Evolutionary conservation across 2,888 invertebrate species (phyloP), one percentile per base, ranked within the genome.

Genomic region (Orchesellides sinensis): DNA sequence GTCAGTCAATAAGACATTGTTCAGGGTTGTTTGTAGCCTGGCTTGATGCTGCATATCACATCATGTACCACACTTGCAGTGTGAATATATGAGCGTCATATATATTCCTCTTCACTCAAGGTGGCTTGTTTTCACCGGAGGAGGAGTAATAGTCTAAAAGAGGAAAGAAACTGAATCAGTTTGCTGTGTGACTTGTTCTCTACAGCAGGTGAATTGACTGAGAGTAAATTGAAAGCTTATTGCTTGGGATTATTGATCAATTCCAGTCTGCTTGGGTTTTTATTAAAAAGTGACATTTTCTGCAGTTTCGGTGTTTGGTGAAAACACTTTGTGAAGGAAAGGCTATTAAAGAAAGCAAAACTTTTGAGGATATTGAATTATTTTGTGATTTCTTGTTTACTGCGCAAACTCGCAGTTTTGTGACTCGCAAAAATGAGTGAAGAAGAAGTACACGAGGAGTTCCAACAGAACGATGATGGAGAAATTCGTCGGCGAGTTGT

Each of bases 401-500:
- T 1, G 45, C 23, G 40, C 1, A 19, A 17, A 27, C 25, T 59
- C 25, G 19, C 5, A 63, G 52, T 54, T 52, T 45, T 45, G 27
- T n/a, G 45, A 29, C 40, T 23, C 23, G 8, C 17, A n/a, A 75
- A 65, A 40, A 77, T 77, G 77, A 68, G 68, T 59, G 77, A 77
- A 21, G 54, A 49, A 17, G 32, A 85, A n/a, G 83, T 85, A 27
- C 79, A 84, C 5, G 85, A 85, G 10, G 84, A 85, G 21, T 72
- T 84, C 32, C 77, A 85, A 23, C 77, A 85, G 49, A 66, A 72
- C 52, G 88, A 88, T 47, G 88, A 85, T 52, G 85, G 84, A 23
- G 86, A 86, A 72, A 84, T 88, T 17, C 87, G 88, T 52, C 29
- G 86, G 61, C 83, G 83, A 27, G 86, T 88, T 65, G 85, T 86